phyloP scores from a whole-genome alignment of 2,113 vertebrate species.

The Tenrec ecaudatus region DNA sequence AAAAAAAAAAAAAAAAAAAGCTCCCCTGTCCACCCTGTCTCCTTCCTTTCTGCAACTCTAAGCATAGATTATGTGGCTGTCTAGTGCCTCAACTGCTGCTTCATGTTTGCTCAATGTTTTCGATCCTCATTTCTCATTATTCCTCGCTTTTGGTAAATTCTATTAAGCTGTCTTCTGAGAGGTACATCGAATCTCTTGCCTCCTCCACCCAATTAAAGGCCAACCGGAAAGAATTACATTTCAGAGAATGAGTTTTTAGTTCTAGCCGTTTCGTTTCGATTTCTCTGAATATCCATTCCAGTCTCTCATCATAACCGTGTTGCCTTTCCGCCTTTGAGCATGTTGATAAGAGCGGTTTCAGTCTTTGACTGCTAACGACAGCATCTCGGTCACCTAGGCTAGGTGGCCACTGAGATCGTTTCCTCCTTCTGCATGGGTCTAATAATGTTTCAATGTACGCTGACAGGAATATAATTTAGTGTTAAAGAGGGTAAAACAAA shows the following conservation, averaged over 20 bases:
- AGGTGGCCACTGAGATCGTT: not conserved
- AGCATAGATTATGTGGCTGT: not conserved
- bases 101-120: not conserved
- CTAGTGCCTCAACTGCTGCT: not conserved
- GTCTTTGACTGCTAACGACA: slow-evolving; percentile 24
- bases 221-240: not conserved
- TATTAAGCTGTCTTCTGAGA: not conserved
- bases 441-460: slow-evolving; percentile 1
- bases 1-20: not conserved
- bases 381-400: not conserved
- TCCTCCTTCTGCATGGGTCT: not conserved
- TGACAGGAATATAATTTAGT: not conserved
- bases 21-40: not conserved
- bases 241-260: slow-evolving; percentile 12
- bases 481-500: not conserved
- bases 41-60: not conserved
- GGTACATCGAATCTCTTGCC: not conserved
- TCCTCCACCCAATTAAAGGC: not conserved
- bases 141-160: slow-evolving; percentile 4
- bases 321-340: slow-evolving; percentile 8
- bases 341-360: slow-evolving; percentile 51
- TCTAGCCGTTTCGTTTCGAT: slow-evolving; percentile 9
- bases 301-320: not conserved
- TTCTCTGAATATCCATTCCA: slow-evolving; percentile 25
- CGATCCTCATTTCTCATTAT: not conserved